A percentile compares a stretch with the other conserved stretches of the same genome.
Evolutionary conservation across 2,888 invertebrate species (phyloP).

Genomic region (Lacanobia wlatinum): DNA sequence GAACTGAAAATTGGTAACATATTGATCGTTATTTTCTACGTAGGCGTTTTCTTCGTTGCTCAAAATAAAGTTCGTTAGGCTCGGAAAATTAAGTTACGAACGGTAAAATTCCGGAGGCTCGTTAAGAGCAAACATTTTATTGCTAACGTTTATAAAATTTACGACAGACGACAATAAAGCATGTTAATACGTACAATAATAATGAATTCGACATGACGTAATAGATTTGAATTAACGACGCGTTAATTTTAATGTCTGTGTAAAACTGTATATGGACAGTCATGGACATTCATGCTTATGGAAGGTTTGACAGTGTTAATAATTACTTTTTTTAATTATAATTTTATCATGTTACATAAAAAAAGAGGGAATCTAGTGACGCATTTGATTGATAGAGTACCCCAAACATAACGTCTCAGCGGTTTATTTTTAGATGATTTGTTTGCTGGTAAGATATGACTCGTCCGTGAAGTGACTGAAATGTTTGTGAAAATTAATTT

Average conservation of each 20-base stretch:
- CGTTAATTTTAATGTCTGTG: constrained; percentile 75
- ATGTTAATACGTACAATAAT: constrained; percentile 69
- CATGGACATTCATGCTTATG: constrained; percentile 36
- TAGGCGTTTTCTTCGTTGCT: constrained; percentile 30
- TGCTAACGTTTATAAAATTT: constrained; percentile 73
- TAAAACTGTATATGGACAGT: constrained; percentile 64
- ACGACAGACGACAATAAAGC: constrained; percentile 76
- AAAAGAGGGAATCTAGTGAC: constrained; percentile 28
- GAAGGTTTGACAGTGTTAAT: constrained; percentile 4
- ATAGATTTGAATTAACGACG: constrained; percentile 73
- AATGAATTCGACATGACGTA: constrained; percentile 71
- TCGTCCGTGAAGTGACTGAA: constrained; percentile 30
- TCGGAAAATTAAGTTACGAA: constrained; percentile 35
- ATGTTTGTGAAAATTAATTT: constrained; percentile 39
- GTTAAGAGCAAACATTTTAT: constrained; percentile 68
- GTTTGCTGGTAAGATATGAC: constrained; percentile 43
- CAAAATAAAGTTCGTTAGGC: constrained; percentile 41
- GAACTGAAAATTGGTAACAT: constrained; percentile 7
- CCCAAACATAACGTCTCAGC: constrained; percentile 23
- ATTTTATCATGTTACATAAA: constrained; percentile 7
- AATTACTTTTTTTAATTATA: no score
- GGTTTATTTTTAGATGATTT: constrained; percentile 43
- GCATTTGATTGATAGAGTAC: constrained; percentile 46
- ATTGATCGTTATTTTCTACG: constrained; percentile 45
- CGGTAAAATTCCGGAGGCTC: constrained; percentile 56